These are phyloP conservation scores for Cabera pusaria DNA, from an alignment of 2,888 invertebrate genomes.

Conservation along the genomic window DNA sequence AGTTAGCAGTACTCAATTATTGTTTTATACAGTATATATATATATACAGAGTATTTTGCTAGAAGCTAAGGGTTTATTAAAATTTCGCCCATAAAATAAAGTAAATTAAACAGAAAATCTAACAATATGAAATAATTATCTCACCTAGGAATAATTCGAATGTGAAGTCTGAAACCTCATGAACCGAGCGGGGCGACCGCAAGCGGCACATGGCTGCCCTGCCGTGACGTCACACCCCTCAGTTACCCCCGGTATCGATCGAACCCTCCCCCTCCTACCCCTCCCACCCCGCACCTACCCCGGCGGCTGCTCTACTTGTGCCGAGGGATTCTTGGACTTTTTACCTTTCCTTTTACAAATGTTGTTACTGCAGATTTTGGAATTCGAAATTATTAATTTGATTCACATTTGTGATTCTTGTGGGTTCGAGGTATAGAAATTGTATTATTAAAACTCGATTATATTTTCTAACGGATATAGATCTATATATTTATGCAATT, in stretches of 20 bases:
- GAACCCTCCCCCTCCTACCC: constrained; percentile 38
- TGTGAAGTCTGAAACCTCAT: constrained; percentile 12
- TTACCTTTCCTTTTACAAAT: constrained; percentile 37
- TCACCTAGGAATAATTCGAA: constrained; percentile 12
- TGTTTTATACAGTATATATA: too few relatives aligned
- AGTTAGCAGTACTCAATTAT: too few relatives aligned
- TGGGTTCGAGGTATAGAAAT: too few relatives aligned
- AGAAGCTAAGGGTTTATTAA: too few relatives aligned
- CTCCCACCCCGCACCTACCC: constrained; percentile 37
- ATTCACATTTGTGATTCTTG: constrained; percentile 1
- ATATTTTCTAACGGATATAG: too few relatives aligned
- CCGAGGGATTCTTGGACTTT: constrained; percentile 52
- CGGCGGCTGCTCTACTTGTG: constrained; percentile 46
- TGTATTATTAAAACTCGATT: too few relatives aligned
- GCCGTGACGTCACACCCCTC: constrained; percentile 66
- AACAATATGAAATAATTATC: too few relatives aligned
- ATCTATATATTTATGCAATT: too few relatives aligned
- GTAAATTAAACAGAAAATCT: too few relatives aligned
- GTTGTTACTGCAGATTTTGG: constrained; percentile 22
- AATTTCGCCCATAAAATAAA: too few relatives aligned
- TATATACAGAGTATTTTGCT: too few relatives aligned
- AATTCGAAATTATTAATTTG: constrained; percentile 13
- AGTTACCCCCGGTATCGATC: constrained; percentile 63
- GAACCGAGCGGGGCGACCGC: constrained; percentile 34
- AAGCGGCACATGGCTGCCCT: constrained; percentile 42